Conservation (phyloP, 2,797 vertebrate genomes). For the Furcifer pardalis region DNA sequence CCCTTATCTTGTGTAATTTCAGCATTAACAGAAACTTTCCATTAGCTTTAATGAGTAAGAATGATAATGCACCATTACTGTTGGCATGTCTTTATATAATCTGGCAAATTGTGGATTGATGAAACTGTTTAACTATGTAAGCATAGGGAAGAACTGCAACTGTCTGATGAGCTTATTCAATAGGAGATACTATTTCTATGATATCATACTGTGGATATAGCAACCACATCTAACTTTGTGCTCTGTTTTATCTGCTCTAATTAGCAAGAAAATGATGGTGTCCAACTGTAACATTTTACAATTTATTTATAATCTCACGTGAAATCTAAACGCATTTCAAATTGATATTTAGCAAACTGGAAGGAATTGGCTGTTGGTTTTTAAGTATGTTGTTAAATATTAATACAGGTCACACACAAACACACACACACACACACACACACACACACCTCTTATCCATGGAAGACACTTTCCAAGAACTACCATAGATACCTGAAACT, state of each 20-base stretch:
- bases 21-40: constrained; percentile 39
- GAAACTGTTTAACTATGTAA: constrained; percentile 9
- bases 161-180: not conserved
- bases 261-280: not conserved
- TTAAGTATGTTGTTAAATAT: not conserved
- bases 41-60: constrained; percentile 29
- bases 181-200: not conserved
- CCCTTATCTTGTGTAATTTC: not conserved
- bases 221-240: not conserved
- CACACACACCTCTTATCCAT: too few relatives aligned
- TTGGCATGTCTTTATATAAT: constrained; percentile 7
- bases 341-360: not conserved
- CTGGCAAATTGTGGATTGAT: not conserved
- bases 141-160: not conserved
- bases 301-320: not conserved
- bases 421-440: too few relatives aligned
- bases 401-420: too few relatives aligned
- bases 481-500: too few relatives aligned
- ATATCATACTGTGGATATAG: not conserved
- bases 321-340: not conserved
- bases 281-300: not conserved
- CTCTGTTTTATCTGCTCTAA: constrained; percentile 2
- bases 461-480: too few relatives aligned
- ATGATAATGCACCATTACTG: constrained; percentile 23
- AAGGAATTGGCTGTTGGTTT: not conserved